These are phyloP conservation scores for Platyura marginata DNA, from an alignment of 1,140 invertebrate species.

Conservation along the genomic window DNA sequence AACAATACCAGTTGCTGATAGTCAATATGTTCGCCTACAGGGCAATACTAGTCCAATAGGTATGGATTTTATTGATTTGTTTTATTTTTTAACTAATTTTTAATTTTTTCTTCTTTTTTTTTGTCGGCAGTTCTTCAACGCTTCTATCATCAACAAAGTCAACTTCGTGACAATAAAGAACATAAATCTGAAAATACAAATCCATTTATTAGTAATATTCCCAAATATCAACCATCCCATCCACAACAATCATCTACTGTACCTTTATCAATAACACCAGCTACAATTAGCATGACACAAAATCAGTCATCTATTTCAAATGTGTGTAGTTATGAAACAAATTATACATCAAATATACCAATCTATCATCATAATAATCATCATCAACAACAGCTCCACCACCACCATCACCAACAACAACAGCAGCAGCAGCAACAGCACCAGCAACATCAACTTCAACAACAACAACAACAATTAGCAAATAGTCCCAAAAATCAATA, in stretches of 20 bases:
- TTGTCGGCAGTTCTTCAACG: conserved; percentile 21
- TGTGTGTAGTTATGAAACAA: background rate
- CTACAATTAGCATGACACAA: background rate
- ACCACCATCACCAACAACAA: conserved; percentile 4
- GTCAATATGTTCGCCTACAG: background rate
- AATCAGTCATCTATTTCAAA: background rate
- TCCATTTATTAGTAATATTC: conserved; percentile 18
- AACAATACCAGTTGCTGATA: background rate
- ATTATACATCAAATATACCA: background rate
- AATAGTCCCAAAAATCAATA: background rate
- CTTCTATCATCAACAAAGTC: conserved; percentile 28
- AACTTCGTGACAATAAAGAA: conserved; percentile 20
- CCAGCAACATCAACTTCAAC: conserved; percentile 4
- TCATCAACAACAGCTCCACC: conserved; percentile 12
- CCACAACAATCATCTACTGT: background rate
- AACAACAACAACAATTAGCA: conserved; percentile 4
- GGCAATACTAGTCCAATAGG: conserved; percentile 24
- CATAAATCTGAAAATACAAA: conserved; percentile 10
- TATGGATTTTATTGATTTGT: conserved; percentile 3
- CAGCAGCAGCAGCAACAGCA: conserved; percentile 4
- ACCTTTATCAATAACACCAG: background rate
- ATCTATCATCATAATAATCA: conserved; percentile 16
- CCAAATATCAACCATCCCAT: conserved; percentile 3
- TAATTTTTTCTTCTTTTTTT: background rate
- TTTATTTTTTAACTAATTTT: background rate